Percentiles rank a stretch among this genome's conserved stretches.
Conservation (phyloP, 2,888 invertebrate genomes). For the Lymantria monacha region DNA sequence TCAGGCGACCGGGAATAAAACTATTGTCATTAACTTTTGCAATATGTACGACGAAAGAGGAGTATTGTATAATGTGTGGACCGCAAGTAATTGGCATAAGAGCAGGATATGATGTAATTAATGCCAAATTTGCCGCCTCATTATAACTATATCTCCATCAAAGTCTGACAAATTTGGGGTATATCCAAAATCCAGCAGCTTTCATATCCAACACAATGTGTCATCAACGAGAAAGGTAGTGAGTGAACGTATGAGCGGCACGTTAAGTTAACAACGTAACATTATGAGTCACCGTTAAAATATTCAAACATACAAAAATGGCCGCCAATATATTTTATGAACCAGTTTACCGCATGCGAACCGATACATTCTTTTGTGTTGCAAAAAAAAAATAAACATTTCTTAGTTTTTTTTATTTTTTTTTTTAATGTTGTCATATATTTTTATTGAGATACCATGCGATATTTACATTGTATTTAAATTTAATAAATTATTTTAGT, state of each 20-base stretch:
- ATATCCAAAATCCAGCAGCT: constrained; percentile 1
- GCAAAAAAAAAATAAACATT: too few relatives aligned
- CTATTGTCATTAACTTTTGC: too few relatives aligned
- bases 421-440: constrained; percentile 1
- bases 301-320: constrained; percentile 39
- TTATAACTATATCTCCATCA: constrained; percentile 10
- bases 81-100: too few relatives aligned
- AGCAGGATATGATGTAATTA: too few relatives aligned
- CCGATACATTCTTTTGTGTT: constrained; percentile 24
- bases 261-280: constrained; percentile 22
- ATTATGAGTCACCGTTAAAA: constrained; percentile 45
- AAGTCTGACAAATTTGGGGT: not conserved
- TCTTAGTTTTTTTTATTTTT: too few relatives aligned
- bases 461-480: not conserved
- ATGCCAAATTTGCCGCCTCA: not conserved
- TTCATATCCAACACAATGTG: constrained; percentile 19
- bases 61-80: too few relatives aligned
- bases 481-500: too few relatives aligned
- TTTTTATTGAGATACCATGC: not conserved
- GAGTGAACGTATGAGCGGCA: constrained; percentile 27
- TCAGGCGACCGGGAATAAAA: too few relatives aligned
- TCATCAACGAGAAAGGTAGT: constrained; percentile 40
- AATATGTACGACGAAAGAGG: too few relatives aligned
- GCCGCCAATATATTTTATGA: constrained; percentile 30
- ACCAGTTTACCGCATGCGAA: constrained; percentile 30